Conservation (phyloP, 2,888 invertebrate species). For the Diadegma fenestrale region DNA sequence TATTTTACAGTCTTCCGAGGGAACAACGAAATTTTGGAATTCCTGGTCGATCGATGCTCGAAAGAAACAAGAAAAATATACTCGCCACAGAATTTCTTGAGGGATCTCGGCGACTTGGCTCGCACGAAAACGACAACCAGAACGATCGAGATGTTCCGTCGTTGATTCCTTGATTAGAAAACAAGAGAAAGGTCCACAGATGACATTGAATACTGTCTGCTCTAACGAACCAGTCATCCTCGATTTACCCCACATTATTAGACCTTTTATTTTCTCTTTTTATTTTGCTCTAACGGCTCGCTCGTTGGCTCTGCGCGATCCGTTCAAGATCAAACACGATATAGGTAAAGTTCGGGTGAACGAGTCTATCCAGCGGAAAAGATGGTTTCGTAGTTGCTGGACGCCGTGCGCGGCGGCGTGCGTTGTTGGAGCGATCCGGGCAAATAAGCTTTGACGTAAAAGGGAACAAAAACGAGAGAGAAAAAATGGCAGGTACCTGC, state of each 20-base stretch:
- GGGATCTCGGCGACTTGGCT: constrained; percentile 46
- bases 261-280: constrained; percentile 47
- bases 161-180: constrained; percentile 57
- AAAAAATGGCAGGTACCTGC: constrained; percentile 49
- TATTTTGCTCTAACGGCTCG: constrained; percentile 27
- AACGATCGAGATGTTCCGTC: constrained; percentile 7
- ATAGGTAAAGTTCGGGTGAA: constrained; percentile 55
- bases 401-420: background rate
- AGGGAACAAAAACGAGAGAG: constrained; percentile 27
- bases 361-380: constrained; percentile 40
- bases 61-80: background rate
- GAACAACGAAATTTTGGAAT: constrained; percentile 3
- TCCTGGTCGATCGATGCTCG: background rate
- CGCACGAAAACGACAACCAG: constrained; percentile 12
- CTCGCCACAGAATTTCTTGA: constrained; percentile 31
- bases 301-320: constrained; percentile 54
- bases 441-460: constrained; percentile 24
- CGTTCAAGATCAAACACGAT: constrained; percentile 68
- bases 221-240: constrained; percentile 59
- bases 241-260: constrained; percentile 62
- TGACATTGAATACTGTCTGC: background rate
- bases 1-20: background rate
- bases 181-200: constrained; percentile 44
- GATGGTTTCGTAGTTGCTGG: constrained; percentile 5
- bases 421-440: background rate